These are phyloP conservation scores for Adela reaumurella DNA, from an alignment of 2,888 invertebrate species.

Conservation along the genomic window DNA sequence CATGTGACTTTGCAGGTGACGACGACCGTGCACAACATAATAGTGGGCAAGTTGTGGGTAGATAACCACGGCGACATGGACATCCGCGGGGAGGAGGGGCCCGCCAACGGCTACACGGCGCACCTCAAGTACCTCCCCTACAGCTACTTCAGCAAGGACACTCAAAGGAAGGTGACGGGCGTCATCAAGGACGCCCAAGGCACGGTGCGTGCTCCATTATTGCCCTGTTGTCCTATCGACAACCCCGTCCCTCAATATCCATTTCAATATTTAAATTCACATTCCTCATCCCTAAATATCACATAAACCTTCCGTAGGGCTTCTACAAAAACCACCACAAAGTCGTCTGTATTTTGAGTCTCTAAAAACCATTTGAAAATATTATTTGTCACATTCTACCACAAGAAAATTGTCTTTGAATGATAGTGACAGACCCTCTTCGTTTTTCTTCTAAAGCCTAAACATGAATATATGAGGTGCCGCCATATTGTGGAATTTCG, in stretches of 20 bases:
- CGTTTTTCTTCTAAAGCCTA: no score
- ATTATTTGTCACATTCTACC: no score
- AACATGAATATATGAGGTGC: no score
- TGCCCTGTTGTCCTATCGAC: no score
- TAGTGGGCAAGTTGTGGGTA: constrained; percentile 98
- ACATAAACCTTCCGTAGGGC: not conserved
- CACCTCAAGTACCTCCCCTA: constrained; percentile 97
- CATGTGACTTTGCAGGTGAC: constrained; percentile 59
- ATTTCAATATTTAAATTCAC: not conserved
- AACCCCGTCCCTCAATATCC: no score
- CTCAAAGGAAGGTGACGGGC: constrained; percentile 86
- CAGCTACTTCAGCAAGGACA: constrained; percentile 96
- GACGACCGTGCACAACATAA: constrained; percentile 99
- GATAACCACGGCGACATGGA: constrained; percentile 99
- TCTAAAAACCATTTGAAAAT: no score
- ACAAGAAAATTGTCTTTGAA: no score
- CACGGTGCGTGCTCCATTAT: constrained; percentile 48
- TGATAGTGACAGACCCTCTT: no score
- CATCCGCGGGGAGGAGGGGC: constrained; percentile 76
- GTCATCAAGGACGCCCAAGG: constrained; percentile 70
- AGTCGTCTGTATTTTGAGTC: no score
- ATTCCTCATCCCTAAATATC: not conserved
- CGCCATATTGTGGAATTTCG: no score
- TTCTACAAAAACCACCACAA: no score
- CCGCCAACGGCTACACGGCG: constrained; percentile 87